phyloP scores from a whole-genome alignment of 2,888 invertebrate genomes.

The Andrena hattorfiana region DNA sequence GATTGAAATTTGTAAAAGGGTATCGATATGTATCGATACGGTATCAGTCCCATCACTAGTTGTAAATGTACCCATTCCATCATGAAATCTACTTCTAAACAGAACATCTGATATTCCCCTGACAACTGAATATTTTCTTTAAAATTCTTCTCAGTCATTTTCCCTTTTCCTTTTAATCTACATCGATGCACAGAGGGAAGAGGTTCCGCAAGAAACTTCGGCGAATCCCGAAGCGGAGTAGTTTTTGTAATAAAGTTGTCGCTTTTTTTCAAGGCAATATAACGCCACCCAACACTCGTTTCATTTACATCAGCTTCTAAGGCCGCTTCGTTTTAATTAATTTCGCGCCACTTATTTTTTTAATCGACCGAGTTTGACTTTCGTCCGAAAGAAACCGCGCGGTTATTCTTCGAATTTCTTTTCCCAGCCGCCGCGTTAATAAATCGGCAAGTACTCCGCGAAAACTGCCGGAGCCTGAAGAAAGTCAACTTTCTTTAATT shows the following conservation, averaged over 20 bases:
- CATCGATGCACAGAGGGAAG: not conserved
- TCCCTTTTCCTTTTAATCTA: not conserved
- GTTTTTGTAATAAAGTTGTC: constrained; percentile 47
- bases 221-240: not conserved
- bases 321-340: constrained; percentile 49
- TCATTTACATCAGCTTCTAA: constrained; percentile 49
- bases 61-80: not conserved
- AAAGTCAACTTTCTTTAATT: constrained; percentile 44
- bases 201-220: constrained; percentile 9
- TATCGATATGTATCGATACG: no score
- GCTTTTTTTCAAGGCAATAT: constrained; percentile 21
- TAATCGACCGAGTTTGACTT: constrained; percentile 10
- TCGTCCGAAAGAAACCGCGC: constrained; percentile 16
- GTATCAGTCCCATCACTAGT: no score
- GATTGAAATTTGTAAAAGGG: no score
- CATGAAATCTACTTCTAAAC: not conserved
- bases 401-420: constrained; percentile 28
- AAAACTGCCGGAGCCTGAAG: not conserved
- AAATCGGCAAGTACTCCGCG: constrained; percentile 34
- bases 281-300: constrained; percentile 20
- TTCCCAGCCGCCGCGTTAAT: constrained; percentile 11
- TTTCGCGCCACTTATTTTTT: constrained; percentile 21
- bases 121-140: not conserved
- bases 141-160: not conserved
- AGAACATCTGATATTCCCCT: not conserved